phyloP scores from a whole-genome alignment of 1,140 invertebrate species.

The Monomorium pharaonis region DNA sequence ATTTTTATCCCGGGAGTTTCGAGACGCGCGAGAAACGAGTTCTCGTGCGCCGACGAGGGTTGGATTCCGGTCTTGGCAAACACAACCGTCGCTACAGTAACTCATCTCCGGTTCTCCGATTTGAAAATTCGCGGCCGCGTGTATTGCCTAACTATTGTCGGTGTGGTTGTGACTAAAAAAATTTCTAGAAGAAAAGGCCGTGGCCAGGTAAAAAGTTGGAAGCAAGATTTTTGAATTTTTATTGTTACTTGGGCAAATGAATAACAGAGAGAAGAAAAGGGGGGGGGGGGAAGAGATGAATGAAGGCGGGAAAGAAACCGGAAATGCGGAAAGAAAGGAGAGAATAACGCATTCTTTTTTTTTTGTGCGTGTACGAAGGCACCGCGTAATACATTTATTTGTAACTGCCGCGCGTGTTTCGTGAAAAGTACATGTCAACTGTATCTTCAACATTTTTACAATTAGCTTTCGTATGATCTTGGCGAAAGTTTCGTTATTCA shows the following conservation, averaged over 20 bases:
- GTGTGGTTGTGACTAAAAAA: background rate
- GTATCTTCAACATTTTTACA: background rate
- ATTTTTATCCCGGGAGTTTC: slow-evolving; percentile 23
- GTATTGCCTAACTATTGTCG: background rate
- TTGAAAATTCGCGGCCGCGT: background rate
- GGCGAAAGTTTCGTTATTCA: background rate
- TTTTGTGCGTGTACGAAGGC: background rate
- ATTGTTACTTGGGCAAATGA: slow-evolving; percentile 23
- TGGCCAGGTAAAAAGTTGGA: background rate
- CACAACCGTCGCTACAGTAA: background rate
- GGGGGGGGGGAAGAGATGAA: background rate
- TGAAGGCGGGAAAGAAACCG: background rate
- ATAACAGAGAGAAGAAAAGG: background rate
- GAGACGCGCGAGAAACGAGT: slow-evolving; percentile 15
- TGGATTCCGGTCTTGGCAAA: slow-evolving; percentile 5
- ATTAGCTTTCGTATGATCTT: background rate
- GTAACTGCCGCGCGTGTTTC: background rate
- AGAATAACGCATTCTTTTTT: background rate
- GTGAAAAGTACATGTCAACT: background rate
- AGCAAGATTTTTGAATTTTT: slow-evolving; percentile 75
- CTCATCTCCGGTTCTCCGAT: background rate
- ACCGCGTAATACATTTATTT: background rate
- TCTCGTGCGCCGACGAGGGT: background rate
- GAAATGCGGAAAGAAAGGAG: slow-evolving; percentile 20
- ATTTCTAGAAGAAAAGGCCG: background rate